Conservation (phyloP, 2,113 vertebrate species). For the Chamaea fasciata region DNA sequence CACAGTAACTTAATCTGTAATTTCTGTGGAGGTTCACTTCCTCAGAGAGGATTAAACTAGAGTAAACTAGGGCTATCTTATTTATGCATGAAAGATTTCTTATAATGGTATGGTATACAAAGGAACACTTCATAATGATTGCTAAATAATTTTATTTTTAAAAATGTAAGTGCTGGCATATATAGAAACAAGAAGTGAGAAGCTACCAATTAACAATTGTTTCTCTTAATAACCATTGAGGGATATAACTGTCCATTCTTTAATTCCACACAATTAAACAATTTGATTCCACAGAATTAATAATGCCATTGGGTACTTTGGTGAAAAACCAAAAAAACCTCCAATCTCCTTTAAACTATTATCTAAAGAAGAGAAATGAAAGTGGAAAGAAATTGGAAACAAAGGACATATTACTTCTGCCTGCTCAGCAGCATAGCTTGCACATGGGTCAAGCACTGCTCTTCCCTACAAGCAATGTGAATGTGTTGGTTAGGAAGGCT, state of each 20-base stretch:
- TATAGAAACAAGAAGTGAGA: background rate
- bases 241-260: background rate
- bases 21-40: background rate
- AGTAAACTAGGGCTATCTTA: background rate
- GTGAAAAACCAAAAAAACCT: background rate
- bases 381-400: background rate
- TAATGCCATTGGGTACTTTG: background rate
- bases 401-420: background rate
- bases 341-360: background rate
- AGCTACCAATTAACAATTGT: background rate
- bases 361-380: background rate
- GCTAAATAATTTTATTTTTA: background rate
- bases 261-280: background rate
- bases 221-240: background rate
- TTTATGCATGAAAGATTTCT: background rate
- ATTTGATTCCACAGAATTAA: background rate
- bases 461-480: accelerated
- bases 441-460: background rate
- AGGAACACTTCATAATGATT: background rate
- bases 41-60: background rate
- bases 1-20: background rate
- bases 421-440: background rate
- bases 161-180: background rate
- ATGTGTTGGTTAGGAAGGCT: background rate
- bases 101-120: background rate